A percentile compares a stretch with the other conserved stretches of the same genome.
phyloP scores from a whole-genome alignment of 2,113 vertebrate species.

The Apeltes quadracus region DNA sequence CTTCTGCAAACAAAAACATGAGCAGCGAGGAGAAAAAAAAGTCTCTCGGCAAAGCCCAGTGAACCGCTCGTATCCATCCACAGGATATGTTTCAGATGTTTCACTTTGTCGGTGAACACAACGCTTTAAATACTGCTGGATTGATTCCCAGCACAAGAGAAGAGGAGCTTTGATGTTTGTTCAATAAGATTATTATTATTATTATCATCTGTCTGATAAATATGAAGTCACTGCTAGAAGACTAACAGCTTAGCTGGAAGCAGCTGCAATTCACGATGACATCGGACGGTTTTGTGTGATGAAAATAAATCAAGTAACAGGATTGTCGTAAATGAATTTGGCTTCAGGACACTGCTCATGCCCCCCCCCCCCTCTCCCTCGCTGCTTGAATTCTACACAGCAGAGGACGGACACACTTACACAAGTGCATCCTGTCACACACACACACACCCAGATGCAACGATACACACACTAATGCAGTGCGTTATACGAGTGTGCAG shows the following conservation, averaged over 20 bases:
- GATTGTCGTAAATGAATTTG: background rate
- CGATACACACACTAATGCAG: background rate
- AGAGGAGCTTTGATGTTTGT: background rate
- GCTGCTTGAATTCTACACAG: constrained; percentile 17
- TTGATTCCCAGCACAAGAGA: background rate
- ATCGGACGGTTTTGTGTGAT: background rate
- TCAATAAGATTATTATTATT: background rate
- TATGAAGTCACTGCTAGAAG: background rate
- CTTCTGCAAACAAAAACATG: constrained; percentile 19
- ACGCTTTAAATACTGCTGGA: background rate
- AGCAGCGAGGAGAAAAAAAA: background rate
- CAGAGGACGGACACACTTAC: constrained; percentile 19
- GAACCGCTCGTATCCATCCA: background rate
- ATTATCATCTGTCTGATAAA: background rate
- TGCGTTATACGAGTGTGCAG: constrained; percentile 14
- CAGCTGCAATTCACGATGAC: background rate
- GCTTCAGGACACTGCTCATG: background rate
- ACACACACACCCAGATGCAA: background rate
- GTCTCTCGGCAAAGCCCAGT: constrained; percentile 3
- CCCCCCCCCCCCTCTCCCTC: too few relatives aligned
- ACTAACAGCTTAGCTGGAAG: background rate
- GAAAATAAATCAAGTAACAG: background rate
- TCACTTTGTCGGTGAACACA: background rate
- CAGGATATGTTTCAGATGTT: constrained; percentile 1
- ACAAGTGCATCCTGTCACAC: constrained; percentile 2